Conservation (phyloP, 2,113 vertebrate genomes). For the Prolemur simus region DNA sequence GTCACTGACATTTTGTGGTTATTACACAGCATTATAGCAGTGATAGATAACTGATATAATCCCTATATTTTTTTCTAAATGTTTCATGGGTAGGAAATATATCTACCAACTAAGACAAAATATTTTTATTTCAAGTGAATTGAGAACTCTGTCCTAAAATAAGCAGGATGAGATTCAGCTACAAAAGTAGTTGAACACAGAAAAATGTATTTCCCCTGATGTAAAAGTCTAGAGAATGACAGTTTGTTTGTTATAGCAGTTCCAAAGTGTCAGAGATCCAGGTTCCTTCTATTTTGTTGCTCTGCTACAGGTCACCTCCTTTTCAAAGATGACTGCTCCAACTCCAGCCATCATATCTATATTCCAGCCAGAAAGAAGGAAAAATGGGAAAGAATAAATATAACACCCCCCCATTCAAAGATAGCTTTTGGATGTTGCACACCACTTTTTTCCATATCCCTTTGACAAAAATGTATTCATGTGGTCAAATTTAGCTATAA, state of each 20-base stretch:
- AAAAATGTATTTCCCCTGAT: neutral
- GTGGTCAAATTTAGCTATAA: neutral
- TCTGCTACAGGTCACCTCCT: neutral
- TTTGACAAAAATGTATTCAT: neutral
- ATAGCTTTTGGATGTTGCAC: neutral
- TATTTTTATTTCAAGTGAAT: conserved; percentile 3
- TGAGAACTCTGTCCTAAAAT: neutral
- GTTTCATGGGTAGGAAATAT: neutral
- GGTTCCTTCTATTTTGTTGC: neutral
- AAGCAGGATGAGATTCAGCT: neutral
- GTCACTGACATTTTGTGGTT: neutral
- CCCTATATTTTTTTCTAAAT: neutral
- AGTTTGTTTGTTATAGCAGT: neutral
- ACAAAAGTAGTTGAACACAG: neutral
- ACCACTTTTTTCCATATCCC: neutral
- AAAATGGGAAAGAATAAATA: neutral
- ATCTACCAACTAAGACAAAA: neutral
- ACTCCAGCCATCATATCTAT: neutral
- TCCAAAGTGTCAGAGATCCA: neutral
- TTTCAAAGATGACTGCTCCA: neutral
- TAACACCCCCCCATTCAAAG: neutral
- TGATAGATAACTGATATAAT: neutral
- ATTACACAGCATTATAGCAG: neutral
- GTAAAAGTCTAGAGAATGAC: neutral
- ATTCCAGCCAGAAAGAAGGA: neutral